Percentiles rank a stretch among this genome's conserved stretches.
phyloP scores from a whole-genome alignment of 2,888 invertebrate species.

The Coremacera marginata region DNA sequence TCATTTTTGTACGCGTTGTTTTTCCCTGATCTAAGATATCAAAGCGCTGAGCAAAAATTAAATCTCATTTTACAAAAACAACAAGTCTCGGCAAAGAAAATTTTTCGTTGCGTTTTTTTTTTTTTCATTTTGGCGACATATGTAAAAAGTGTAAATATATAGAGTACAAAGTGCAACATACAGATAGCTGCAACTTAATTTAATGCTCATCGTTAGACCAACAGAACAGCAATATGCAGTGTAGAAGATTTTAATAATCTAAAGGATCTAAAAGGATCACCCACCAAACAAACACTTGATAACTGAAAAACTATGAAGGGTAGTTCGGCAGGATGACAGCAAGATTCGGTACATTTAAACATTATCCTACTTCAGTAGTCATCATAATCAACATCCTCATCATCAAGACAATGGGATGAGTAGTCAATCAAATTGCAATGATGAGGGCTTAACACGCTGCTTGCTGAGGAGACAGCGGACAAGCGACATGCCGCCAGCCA shows the following conservation, averaged over 20 bases:
- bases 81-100: background rate
- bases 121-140: constrained; percentile 59
- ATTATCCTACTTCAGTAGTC: constrained; percentile 35
- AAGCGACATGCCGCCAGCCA: background rate
- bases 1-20: constrained; percentile 31
- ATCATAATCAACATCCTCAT: constrained; percentile 37
- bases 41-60: constrained; percentile 25
- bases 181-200: constrained; percentile 29
- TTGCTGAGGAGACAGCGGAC: background rate
- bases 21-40: constrained; percentile 20
- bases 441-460: constrained; percentile 56
- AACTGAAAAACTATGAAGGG: background rate
- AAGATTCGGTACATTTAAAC: constrained; percentile 7
- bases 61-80: constrained; percentile 29
- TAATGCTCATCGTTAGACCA: constrained; percentile 27
- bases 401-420: constrained; percentile 51
- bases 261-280: constrained; percentile 18
- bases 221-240: background rate
- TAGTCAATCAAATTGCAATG: constrained; percentile 67
- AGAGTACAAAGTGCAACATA: constrained; percentile 53
- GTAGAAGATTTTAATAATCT: background rate
- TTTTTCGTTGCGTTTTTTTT: too few relatives aligned
- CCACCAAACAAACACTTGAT: constrained; percentile 4
- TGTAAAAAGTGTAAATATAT: constrained; percentile 64
- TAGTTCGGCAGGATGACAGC: background rate